Base-by-base conservation (phyloP, 1,140 invertebrate species). In the Bombus vancouverensis region DNA sequence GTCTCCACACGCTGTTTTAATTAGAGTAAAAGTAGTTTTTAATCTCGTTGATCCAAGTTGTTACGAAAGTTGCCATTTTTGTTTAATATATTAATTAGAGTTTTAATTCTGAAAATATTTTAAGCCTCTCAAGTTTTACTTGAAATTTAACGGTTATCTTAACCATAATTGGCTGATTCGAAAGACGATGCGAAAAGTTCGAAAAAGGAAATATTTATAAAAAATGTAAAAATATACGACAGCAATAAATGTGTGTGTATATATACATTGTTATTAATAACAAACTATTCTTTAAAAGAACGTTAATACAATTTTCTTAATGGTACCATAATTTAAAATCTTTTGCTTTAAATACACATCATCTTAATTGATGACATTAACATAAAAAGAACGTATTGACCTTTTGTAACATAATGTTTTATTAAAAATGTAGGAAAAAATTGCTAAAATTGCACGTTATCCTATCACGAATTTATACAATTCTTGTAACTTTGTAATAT, bases 381-480 rank as follows among this genome's bases (percentile, higher is more conserved):
- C 37, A 28, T 12, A 0, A 8, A 39, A 12, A 34, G 3, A 28
- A 25, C 1, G 28, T 28, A n/a, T 6, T 15, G n/a, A 32, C 6
- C 0, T 25, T 6, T 15, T n/a, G 1, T 8, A 15, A 13, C 28
- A 0, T 28, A n/a, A 12, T 12, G 44, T 28, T 42, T 2, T 0
- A 9, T 28, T 8, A 42, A 68, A 68, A 10, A 22, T 68, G 18
- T 37, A 34, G 9, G 9, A 68, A 3, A 62, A 62, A 37, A 10
- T 37, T 65, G 5, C 37, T 37, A 37, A 37, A 37, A 37, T 39
- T 39, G 37, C 37, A 39, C 37, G 37, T 39, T 39, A 39, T 39
- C 37, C 37, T 39, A 39, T 0, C 3, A 39, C 37, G 5, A 39
- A 39, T 39, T 39, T 39, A 39, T 39, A 28, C 25, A 28, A 42